Percentiles rank a stretch among this genome's conserved stretches.
Conservation (phyloP, 2,888 invertebrate species). For the Drosophila tanythrix region DNA sequence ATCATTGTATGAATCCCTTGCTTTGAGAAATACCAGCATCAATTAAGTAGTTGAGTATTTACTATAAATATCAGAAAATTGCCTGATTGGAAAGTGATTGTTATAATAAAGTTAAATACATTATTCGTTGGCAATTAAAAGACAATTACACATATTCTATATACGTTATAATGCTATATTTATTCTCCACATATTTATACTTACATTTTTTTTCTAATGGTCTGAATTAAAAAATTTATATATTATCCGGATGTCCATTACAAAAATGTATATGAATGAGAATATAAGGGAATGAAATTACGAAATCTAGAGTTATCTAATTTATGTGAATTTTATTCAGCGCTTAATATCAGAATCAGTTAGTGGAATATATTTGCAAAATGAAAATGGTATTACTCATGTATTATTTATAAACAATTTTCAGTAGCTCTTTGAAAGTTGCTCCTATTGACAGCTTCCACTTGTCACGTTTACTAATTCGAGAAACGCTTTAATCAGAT, state of each 20-base stretch:
- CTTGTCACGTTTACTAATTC: slow-evolving; percentile 9
- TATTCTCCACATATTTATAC: not conserved
- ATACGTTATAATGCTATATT: not conserved
- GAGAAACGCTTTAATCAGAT: not conserved
- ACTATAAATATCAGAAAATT: slow-evolving; percentile 7
- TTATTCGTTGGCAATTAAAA: slow-evolving; percentile 13
- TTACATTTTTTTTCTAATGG: no score
- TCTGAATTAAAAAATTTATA: no score
- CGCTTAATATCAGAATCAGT: not conserved
- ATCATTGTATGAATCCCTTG: slow-evolving; percentile 6
- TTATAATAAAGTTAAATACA: slow-evolving; percentile 8
- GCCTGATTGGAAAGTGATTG: slow-evolving; percentile 21
- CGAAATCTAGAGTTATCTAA: not conserved
- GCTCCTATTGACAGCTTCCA: not conserved
- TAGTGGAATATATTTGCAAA: not conserved
- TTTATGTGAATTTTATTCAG: slow-evolving; percentile 22
- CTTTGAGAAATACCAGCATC: not conserved
- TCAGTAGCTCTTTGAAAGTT: not conserved
- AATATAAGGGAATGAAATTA: not conserved
- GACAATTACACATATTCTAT: slow-evolving; percentile 6
- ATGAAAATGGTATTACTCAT: not conserved
- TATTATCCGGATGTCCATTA: not conserved
- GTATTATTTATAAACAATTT: not conserved
- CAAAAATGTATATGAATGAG: not conserved
- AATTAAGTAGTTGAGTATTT: not conserved